Evolutionary conservation across 2,113 vertebrate species (phyloP), one percentile per base, ranked within the genome.

Genomic region (Nipponia nippon): DNA sequence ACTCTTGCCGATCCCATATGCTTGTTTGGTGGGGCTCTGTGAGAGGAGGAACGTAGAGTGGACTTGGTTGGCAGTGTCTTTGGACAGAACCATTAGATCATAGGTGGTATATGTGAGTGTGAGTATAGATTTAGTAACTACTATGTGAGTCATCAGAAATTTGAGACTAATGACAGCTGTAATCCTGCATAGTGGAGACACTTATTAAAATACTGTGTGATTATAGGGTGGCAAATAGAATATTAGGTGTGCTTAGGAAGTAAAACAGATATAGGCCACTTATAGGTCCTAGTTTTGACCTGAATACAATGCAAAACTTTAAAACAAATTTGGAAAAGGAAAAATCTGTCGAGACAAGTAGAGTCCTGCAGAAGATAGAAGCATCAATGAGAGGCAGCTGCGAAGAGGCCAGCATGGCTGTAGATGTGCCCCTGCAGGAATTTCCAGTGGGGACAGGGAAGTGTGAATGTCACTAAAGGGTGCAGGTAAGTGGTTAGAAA

Each of bases 71-170:
- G 34, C 13, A 59, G 56, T 62, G 29, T 69, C 59, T 52, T 7
- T 3, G 42, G 21, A 52, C 36, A 67, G 75, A 77, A 38, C 14
- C 2, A 0, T 78, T 52, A 63, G 16, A 47, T 16, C 0, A 0
- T 11, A 16, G 11, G 8, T 29, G 14, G 9, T 44, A 34, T 34
- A 30, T 7, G 1, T 21, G 19, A 46, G 11, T 13, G 7, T 5
- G 5, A 6, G 25, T 20, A 7, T n/a, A 62, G 27, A 17, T 52
- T 81, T 71, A 71, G 11, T 49, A 66, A 42, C 53, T 73, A 15
- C 27, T 46, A 4, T 0, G 0, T n/a, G 50, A 78, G 18, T 49
- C 2, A 40, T 16, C 52, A 83, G 52, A 56, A 82, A 67, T 44
- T 36, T 32, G 49, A 79, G 27, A 47, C 23, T 46, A 53, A n/a